Percentiles rank a stretch among this genome's conserved stretches.
Evolutionary conservation across 2,797 vertebrate species (phyloP).

Genomic region (Acestrorhynchus altus): DNA sequence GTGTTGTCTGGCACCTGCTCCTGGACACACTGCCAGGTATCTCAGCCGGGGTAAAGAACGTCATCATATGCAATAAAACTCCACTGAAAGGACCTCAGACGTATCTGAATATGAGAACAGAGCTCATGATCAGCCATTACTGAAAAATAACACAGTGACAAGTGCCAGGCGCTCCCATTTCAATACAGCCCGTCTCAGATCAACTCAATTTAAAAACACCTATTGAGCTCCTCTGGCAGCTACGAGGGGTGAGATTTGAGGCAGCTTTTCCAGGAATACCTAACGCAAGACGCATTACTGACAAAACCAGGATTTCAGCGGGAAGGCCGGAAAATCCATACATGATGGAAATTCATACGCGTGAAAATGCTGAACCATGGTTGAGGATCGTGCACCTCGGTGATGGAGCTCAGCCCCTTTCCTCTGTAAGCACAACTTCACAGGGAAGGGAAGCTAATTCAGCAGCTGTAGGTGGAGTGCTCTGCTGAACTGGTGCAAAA

Average conservation of each 20-base stretch:
- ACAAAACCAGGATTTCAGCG: constrained; percentile 2
- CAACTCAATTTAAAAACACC: constrained; percentile 41
- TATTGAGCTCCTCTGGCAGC: constrained; percentile 37
- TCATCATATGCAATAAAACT: constrained; percentile 51
- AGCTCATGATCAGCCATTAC: constrained; percentile 39
- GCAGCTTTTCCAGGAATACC: constrained; percentile 37
- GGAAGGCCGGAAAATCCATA: constrained; percentile 1
- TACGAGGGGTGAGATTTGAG: constrained; percentile 5
- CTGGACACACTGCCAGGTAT: constrained; percentile 40
- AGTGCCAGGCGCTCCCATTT: constrained; percentile 41
- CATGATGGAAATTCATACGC: background rate
- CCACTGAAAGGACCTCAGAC: constrained; percentile 39
- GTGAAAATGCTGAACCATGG: constrained; percentile 6
- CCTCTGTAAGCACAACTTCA: background rate
- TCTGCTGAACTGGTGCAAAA: too few species aligned
- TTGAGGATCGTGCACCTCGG: background rate
- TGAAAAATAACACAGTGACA: constrained; percentile 44
- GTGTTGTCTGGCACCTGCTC: constrained; percentile 61
- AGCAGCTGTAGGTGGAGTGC: too few species aligned
- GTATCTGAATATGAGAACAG: constrained; percentile 18
- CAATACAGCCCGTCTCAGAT: constrained; percentile 42
- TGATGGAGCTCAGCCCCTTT: background rate
- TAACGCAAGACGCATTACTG: constrained; percentile 6
- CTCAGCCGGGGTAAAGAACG: constrained; percentile 49
- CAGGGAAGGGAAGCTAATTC: background rate